A percentile compares a stretch with the other conserved stretches of the same genome.
These are phyloP conservation scores for Amia ocellicauda DNA, from an alignment of 2,113 vertebrate genomes.

Conservation along the genomic window DNA sequence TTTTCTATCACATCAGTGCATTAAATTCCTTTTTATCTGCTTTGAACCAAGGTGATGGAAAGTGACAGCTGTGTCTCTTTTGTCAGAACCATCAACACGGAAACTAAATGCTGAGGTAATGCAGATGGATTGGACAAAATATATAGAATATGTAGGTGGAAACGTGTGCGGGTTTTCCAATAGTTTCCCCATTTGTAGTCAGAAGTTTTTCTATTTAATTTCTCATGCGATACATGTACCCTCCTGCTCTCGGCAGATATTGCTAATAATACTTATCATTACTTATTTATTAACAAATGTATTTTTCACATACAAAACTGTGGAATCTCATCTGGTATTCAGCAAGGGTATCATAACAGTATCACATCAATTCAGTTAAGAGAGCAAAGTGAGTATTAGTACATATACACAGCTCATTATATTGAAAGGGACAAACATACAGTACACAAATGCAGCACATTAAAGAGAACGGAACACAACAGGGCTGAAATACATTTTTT, in stretches of 20 bases:
- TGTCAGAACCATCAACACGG: neutral
- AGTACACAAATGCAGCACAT: slow-evolving; percentile 8
- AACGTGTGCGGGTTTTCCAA: neutral
- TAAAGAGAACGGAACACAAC: neutral
- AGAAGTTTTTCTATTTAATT: neutral
- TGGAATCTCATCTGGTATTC: neutral
- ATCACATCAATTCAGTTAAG: neutral
- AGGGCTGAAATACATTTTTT: neutral
- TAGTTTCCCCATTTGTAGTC: no score
- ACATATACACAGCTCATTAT: neutral
- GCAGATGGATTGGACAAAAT: slow-evolving; percentile 3
- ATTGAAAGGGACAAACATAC: neutral
- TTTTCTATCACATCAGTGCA: slow-evolving; percentile 14
- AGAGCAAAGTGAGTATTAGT: neutral
- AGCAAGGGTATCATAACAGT: neutral
- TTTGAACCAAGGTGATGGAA: slow-evolving; percentile 20
- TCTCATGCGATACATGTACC: neutral
- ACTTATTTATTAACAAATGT: neutral
- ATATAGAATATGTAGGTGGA: neutral
- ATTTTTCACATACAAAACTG: neutral
- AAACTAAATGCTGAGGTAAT: slow-evolving; percentile 9
- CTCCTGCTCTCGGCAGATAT: neutral
- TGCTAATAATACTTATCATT: neutral
- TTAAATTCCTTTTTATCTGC: slow-evolving; percentile 20
- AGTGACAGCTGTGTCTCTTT: slow-evolving; percentile 10